Evolutionary conservation across 2,113 vertebrate genomes (phyloP), one percentile per base, ranked within the genome.

Genomic region (Globicephala melas): DNA sequence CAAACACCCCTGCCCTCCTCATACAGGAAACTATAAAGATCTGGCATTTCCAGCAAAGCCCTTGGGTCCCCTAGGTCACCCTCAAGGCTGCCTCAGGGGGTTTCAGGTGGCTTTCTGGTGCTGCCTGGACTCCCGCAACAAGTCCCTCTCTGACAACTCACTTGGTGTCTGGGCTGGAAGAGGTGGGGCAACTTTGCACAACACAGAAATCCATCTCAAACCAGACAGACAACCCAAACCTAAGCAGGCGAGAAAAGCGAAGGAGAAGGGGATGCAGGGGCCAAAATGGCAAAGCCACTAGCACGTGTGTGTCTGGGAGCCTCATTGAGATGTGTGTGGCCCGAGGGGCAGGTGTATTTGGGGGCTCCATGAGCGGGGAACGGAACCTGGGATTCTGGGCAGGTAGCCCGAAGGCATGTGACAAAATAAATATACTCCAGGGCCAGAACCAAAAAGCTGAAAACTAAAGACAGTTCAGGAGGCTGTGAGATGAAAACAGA

Each of bases 311-410:
- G 17, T 41, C 65, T 21, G 50, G 33, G 26, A 83, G 44, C 38
- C 70, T 79, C 58, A 76, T 3, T 0, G 25, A 71, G 33, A 53
- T 3, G 10, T 13, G 23, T 6, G 26, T 23, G n/a, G 80, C 58
- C 68, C 28, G 5, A 1, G 9, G 6, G 28, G 13, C 2, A 1
- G 15, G 71, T 41, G 3, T 2, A 1, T 11, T 5, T n/a, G 28
- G 17, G 60, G 50, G 21, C 36, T 94, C 47, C 25, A 8, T 14
- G 7, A 50, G 28, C 13, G 8, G 33, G 81, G 33, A 28, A 83
- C 11, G 26, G 60, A 28, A 26, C 26, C 82, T 76, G 44, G 68
- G 38, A 88, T 36, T 60, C 50, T 14, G 7, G 71, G 74, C 5
- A 0, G 23, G 53, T 11, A 31, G 23, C n/a, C 77, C 3, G 11